Evolutionary conservation across 2,888 invertebrate species (phyloP), one percentile per base, ranked within the genome.

Genomic region (Resseliella maxima): DNA sequence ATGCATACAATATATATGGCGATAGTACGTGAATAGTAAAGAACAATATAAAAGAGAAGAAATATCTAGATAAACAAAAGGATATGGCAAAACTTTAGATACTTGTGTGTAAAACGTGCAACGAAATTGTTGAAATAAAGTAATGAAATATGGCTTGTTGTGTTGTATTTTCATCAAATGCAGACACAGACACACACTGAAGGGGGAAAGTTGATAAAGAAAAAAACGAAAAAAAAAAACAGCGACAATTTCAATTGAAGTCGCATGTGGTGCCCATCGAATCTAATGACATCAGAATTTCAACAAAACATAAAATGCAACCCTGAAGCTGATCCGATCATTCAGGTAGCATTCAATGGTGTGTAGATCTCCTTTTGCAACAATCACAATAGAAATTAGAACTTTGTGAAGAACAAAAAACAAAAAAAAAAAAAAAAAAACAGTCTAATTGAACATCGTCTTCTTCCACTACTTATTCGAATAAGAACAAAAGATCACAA

Each of bases 11-110:
- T n/a, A 59, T 59, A 59, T 59, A 59, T 59, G 59, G 59, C 59
- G 59, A 72, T 72, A 31, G 72, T 72, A 72, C 72, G 72, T 72
- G 72, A 72, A 72, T 72, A 72, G 15, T 72, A 35, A 31, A 12
- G 2, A 31, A 21, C n/a, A n/a, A n/a, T n/a, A n/a, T n/a, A n/a
- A n/a, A n/a, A n/a, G n/a, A n/a, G n/a, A n/a, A n/a, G n/a, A n/a
- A n/a, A n/a, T n/a, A n/a, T n/a, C n/a, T 72, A n/a, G 27, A 72
- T 72, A 31, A 2, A 5, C 35, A 15, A 6, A 12, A 31, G 31
- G 15, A 1, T n/a, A 3, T 35, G n/a, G 15, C 31, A 72, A 50
- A 50, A 72, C 72, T 72, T 31, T 21, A 72, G 72, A 1, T 31
- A 72, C 31, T 72, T 72, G n/a, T 72, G n/a, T n/a, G 72, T 15